Conservation (phyloP, 2,888 invertebrate species). For the Sarcophaga rosellei region DNA sequence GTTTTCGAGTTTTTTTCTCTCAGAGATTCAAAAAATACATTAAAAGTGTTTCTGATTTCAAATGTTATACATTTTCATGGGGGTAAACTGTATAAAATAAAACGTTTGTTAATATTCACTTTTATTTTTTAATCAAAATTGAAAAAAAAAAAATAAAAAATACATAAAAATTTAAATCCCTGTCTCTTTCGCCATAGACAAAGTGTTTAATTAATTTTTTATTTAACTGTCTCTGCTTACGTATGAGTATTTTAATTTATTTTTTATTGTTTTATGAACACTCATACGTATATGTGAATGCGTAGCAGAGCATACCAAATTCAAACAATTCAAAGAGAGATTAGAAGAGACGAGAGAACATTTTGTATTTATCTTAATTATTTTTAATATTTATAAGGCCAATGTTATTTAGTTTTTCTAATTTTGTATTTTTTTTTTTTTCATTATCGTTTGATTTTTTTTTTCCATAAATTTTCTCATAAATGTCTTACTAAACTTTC, state of each 20-base stretch:
- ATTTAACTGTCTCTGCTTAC: background rate
- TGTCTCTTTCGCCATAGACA: too few species aligned
- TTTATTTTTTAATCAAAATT: too few species aligned
- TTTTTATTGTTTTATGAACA: background rate
- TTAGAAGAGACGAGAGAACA: background rate
- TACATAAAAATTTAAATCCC: too few species aligned
- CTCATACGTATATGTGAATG: constrained; percentile 26
- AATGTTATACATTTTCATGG: too few species aligned
- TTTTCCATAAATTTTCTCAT: constrained; percentile 18
- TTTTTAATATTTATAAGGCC: background rate
- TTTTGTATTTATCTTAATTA: background rate
- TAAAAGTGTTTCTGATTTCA: too few species aligned
- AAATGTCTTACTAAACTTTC: constrained; percentile 8
- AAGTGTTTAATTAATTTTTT: constrained; percentile 39
- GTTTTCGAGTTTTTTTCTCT: too few species aligned
- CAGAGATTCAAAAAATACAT: too few species aligned
- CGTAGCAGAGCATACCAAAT: background rate
- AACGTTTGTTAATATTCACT: too few species aligned
- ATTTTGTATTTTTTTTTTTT: background rate
- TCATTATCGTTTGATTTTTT: background rate
- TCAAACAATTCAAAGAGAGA: background rate
- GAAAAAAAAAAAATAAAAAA: too few species aligned
- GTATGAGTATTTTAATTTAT: constrained; percentile 23
- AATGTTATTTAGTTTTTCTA: background rate
- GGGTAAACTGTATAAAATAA: too few species aligned